phyloP scores from a whole-genome alignment of 2,888 invertebrate species.

The Lasioglossum morio region DNA sequence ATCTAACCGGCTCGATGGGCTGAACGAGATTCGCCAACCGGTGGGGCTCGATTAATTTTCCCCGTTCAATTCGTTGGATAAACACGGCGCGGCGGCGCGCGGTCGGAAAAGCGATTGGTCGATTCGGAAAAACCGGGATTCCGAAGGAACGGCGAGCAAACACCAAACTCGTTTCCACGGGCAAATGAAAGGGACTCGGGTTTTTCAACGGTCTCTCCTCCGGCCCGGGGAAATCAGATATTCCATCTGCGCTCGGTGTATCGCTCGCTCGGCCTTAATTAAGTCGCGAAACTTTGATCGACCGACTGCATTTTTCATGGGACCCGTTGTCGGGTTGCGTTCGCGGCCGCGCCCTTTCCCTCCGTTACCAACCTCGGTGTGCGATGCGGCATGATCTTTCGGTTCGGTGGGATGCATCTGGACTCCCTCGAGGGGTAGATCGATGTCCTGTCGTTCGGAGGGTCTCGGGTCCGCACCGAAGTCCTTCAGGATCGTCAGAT shows the following conservation, averaged over 20 bases:
- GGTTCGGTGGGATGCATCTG: constrained; percentile 23
- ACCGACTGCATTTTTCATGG: not conserved
- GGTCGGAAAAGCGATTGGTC: not conserved
- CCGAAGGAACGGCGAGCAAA: constrained; percentile 33
- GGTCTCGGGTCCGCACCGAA: constrained; percentile 18
- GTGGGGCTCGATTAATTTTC: constrained; percentile 22
- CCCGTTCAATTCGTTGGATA: not conserved
- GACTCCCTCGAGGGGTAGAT: not conserved
- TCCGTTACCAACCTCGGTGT: constrained; percentile 52
- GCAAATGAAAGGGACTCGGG: constrained; percentile 26
- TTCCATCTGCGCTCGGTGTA: constrained; percentile 18
- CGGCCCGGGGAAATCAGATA: constrained; percentile 22
- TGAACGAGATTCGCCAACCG: constrained; percentile 1
- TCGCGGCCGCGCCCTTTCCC: not conserved
- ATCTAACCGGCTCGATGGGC: not conserved
- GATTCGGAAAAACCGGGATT: constrained; percentile 22
- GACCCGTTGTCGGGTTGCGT: not conserved
- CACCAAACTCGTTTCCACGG: constrained; percentile 30
- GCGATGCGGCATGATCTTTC: not conserved
- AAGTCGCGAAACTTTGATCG: constrained; percentile 12
- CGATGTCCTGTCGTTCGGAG: constrained; percentile 24
- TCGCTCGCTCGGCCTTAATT: constrained; percentile 34
- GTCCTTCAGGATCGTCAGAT: constrained; percentile 42
- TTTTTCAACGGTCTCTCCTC: constrained; percentile 13
- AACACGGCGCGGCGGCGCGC: not conserved